Base-by-base conservation (phyloP, 2,888 invertebrate species). In the Eucriotettix oculatus region DNA sequence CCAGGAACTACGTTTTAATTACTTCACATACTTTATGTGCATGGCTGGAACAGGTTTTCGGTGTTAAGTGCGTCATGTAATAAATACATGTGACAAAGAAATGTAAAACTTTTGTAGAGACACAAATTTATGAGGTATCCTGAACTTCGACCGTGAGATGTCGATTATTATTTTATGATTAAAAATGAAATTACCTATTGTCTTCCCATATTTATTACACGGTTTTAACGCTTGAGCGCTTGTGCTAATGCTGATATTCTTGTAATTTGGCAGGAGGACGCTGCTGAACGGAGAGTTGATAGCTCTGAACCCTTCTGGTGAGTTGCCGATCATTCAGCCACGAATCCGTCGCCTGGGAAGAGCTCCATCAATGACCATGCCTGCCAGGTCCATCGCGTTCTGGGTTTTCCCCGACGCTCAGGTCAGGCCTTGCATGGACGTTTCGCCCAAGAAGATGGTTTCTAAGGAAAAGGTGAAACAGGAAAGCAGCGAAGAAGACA, bases 321-420 rank as follows among this genome's bases (percentile, higher is more conserved):
- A 78, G 52, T 64, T 75, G 40, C 74, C 76, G 0, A 69, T 72
- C 58, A 61, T 74, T 17, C 68, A 65, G 62, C 79, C 82, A 7
- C 55, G 10, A 40, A 14, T 75, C 77, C 67, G 48, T n/a, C 12
- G 14, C 48, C 48, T 48, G 9, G n/a, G 40, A 11, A 29, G 55
- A 5, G 11, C 55, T 52, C 64, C 75, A 29, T 73, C 76, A 0
- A 69, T 72, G 58, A 61, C 74, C 17, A 68, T 66, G 62, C 79
- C 58, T 16, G 12, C 41, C 9, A 79, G 79, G 67, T 82, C 85
- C 0, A 80, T 89, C 55, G 85, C 83, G 0, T 89, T 89, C 70
- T 88, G 86, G 82, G 84, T 87, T 0, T 69, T 89, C 12, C 84
- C 86, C 0, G 79, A 78, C 58, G 81, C 84, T 0, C 79, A 82